A percentile compares a stretch with the other conserved stretches of the same genome.
phyloP scores from a whole-genome alignment of 1,140 invertebrate genomes.

The Drosophila biarmipes region DNA sequence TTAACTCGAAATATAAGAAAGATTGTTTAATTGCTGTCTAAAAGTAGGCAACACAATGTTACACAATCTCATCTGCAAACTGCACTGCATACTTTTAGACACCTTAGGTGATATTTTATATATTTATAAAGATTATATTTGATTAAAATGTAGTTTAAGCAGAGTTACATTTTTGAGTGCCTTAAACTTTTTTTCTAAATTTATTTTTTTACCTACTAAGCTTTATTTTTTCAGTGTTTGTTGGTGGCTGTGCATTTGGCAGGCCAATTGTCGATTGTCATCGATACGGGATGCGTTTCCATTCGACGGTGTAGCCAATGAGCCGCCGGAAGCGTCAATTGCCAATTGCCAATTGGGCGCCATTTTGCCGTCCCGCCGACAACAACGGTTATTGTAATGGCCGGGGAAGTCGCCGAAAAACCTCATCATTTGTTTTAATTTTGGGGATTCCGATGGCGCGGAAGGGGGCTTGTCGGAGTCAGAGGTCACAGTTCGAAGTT shows the following conservation, averaged over 20 bases:
- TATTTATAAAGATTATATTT: no score
- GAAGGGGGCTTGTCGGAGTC: neutral
- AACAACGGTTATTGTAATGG: constrained; percentile 40
- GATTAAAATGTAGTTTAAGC: no score
- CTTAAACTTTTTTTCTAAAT: neutral
- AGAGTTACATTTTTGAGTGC: no score
- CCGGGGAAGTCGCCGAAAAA: constrained; percentile 26
- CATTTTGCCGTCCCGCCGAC: constrained; percentile 54
- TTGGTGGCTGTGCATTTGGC: constrained; percentile 67
- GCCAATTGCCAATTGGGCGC: constrained; percentile 80
- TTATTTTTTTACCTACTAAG: neutral
- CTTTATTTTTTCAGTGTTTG: constrained; percentile 10
- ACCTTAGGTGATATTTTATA: no score
- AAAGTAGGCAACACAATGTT: no score
- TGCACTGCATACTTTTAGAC: no score
- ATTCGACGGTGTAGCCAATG: constrained; percentile 63
- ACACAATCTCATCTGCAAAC: no score
- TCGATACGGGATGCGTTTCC: constrained; percentile 58
- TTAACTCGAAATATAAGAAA: no score
- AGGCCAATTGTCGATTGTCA: constrained; percentile 72
- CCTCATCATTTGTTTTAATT: constrained; percentile 82
- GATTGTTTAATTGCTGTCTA: no score
- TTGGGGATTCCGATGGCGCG: constrained; percentile 15
- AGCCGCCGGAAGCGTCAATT: constrained; percentile 78
- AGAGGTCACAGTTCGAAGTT: neutral